These are phyloP conservation scores for Podocnemis expansa DNA, from an alignment of 2,113 vertebrate genomes.

Conservation along the genomic window DNA sequence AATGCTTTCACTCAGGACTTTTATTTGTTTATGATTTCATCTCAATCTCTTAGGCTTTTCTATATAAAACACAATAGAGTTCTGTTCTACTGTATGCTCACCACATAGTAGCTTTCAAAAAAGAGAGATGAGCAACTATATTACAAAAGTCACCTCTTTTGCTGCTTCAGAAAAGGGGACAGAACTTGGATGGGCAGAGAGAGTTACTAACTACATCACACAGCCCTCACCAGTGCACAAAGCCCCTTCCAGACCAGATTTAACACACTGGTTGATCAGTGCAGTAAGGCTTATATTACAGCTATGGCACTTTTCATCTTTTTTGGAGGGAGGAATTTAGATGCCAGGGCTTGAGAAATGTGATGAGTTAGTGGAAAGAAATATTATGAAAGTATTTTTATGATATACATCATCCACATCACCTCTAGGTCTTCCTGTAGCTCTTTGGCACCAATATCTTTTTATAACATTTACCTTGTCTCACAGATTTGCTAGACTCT, in stretches of 20 bases:
- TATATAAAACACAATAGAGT: not conserved
- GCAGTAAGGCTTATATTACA: not conserved
- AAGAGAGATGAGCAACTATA: not conserved
- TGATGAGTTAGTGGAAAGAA: not conserved
- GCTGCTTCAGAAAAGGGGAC: not conserved
- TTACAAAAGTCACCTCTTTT: not conserved
- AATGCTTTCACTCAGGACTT: not conserved
- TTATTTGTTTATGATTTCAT: not conserved
- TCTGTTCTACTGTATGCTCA: not conserved
- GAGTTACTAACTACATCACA: not conserved
- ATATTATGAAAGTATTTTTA: not conserved
- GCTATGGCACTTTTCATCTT: not conserved
- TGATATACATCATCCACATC: rapidly evolving
- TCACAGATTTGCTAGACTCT: not conserved
- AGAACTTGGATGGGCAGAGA: not conserved
- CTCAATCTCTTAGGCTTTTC: not conserved
- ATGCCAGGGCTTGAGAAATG: not conserved
- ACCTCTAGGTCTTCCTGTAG: not conserved
- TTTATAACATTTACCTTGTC: constrained; percentile 3
- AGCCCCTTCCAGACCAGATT: not conserved
- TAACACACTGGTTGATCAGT: not conserved
- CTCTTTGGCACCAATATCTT: not conserved
- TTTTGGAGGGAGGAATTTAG: not conserved
- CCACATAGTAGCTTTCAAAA: not conserved
- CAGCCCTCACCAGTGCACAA: not conserved